A percentile compares a stretch with the other conserved stretches of the same genome.
Evolutionary conservation across 2,888 invertebrate genomes (phyloP).

Genomic region (Vandiemenella viatica): DNA sequence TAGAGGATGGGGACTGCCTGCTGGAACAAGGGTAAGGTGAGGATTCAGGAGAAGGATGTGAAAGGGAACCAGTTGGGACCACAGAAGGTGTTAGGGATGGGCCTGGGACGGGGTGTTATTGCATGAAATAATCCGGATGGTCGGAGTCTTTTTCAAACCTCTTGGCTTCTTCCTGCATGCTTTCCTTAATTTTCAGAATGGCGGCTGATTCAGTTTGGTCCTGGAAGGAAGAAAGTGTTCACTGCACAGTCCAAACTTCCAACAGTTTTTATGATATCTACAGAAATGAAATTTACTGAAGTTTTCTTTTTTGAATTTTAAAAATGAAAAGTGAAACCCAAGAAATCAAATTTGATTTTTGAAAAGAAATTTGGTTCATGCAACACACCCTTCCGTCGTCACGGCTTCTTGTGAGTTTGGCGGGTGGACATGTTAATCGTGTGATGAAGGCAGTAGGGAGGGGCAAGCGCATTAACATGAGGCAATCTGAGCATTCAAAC

Average conservation of each 20-base stretch:
- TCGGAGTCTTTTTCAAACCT: constrained; percentile 96
- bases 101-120: constrained; percentile 40
- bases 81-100: constrained; percentile 10
- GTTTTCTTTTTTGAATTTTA: constrained; percentile 3
- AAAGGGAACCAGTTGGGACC: constrained; percentile 8
- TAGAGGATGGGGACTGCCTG: constrained; percentile 12
- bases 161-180: constrained; percentile 99
- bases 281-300: constrained; percentile 1
- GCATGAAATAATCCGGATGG: constrained; percentile 94
- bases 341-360: constrained; percentile 3
- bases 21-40: constrained; percentile 1
- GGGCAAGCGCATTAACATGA: constrained; percentile 18
- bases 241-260: constrained; percentile 19
- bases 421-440: constrained; percentile 18
- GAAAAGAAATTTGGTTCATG: constrained; percentile 17
- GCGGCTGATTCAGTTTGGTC: constrained; percentile 97
- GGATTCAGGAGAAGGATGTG: constrained; percentile 11
- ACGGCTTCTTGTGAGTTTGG: constrained; percentile 17
- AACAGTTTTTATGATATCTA: constrained; percentile 14
- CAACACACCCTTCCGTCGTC: constrained; percentile 19
- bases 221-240: constrained; percentile 20
- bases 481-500: constrained; percentile 17
- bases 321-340: constrained; percentile 3
- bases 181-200: constrained; percentile 99
- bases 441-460: constrained; percentile 19